Evolutionary conservation across 2,113 vertebrate genomes (phyloP).

Genomic region (Sinocyclocheilus anophthalmus): DNA sequence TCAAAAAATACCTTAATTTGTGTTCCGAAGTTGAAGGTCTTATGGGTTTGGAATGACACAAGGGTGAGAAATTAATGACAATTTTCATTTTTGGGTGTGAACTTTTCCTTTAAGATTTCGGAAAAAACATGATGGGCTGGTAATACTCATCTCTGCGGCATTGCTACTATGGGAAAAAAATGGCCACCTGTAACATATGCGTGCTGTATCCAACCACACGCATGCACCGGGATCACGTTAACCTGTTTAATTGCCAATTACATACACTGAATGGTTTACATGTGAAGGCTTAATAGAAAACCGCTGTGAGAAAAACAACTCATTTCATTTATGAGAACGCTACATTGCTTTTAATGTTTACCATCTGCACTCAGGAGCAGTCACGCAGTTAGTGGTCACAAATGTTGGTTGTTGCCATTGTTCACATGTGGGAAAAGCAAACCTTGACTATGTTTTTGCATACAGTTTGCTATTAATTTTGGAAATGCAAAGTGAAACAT

Average conservation of each 20-base stretch:
- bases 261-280: constrained; percentile 20
- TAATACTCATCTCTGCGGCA: background rate
- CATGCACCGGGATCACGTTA: background rate
- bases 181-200: constrained; percentile 22
- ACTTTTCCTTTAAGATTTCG: background rate
- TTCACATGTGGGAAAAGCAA: constrained; percentile 59
- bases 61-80: background rate
- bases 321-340: constrained; percentile 58
- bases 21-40: too few species aligned
- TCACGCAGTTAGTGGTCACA: constrained; percentile 51
- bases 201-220: constrained; percentile 26
- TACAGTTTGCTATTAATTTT: constrained; percentile 43
- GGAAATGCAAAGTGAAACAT: constrained; percentile 8
- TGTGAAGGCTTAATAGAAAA: constrained; percentile 34
- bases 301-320: constrained; percentile 54
- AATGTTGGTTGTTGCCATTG: constrained; percentile 39
- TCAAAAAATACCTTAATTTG: too few species aligned
- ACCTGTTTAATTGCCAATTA: constrained; percentile 36
- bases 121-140: background rate
- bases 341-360: constrained; percentile 66
- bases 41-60: too few species aligned
- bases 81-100: too few species aligned
- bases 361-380: constrained; percentile 64
- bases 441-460: constrained; percentile 11
- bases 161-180: background rate